phyloP scores from a whole-genome alignment of 2,113 vertebrate genomes.

The Plecotus auritus region DNA sequence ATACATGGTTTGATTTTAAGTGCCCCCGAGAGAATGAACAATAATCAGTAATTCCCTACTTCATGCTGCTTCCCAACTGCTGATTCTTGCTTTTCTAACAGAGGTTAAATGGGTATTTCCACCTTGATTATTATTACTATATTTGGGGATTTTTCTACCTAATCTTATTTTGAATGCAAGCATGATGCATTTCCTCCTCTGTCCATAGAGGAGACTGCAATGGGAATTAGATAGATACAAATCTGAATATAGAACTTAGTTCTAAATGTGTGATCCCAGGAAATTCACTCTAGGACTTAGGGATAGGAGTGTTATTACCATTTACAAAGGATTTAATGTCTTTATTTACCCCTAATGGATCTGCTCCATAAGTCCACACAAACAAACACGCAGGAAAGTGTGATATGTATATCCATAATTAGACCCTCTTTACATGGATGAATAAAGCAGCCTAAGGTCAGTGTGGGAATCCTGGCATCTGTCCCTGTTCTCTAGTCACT shows the following conservation, averaged over 20 bases:
- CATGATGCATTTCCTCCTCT: background rate
- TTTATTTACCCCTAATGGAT: background rate
- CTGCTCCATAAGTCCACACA: background rate
- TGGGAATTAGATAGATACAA: background rate
- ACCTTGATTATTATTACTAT: background rate
- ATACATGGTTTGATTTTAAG: background rate
- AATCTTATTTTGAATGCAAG: background rate
- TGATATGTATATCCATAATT: background rate
- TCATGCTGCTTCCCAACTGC: background rate
- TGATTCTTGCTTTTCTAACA: constrained; percentile 15
- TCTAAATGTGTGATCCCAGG: background rate
- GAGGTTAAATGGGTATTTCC: background rate
- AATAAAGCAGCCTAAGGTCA: background rate
- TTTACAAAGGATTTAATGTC: constrained; percentile 21
- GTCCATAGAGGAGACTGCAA: background rate
- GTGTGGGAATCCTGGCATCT: background rate
- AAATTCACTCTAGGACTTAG: background rate
- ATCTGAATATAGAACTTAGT: background rate
- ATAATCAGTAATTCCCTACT: background rate
- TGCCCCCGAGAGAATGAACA: background rate
- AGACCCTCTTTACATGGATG: background rate
- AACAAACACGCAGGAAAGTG: background rate
- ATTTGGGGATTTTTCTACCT: background rate
- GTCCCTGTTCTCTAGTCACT: background rate
- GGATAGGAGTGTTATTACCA: background rate